Base-by-base conservation (phyloP, 1,140 invertebrate species). In the Vanessa atalanta region DNA sequence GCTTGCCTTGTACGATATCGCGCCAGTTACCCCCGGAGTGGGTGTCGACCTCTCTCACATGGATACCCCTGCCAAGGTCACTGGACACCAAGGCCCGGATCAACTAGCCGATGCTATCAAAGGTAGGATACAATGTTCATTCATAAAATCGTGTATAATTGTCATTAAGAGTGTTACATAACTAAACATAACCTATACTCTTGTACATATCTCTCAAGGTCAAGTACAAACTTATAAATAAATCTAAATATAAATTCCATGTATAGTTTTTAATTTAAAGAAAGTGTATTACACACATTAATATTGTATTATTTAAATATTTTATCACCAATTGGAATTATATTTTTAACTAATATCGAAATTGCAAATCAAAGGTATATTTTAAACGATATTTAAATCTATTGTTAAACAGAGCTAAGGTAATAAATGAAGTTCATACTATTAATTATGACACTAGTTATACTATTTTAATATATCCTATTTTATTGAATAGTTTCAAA, bases 31-130 rank as follows among this genome's bases (percentile, higher is more conserved):
- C 53, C 97, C 97, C 72, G 99, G 99, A 78, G 99, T 99, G 16
- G 98, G 98, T 73, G 98, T 98, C 76, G 99, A 99, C 95, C 94
- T 99, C 15, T 99, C 98, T 16, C 99, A 99, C 93, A 99, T 99
- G 85, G 96, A 99, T 82, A 98, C 98, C 23, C 94, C 94, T 47
- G 95, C 97, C 72, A 95, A 96, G 90, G 97, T 99, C 48, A 95
- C 94, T 68, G 98, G 97, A 48, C 97, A 95, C 91, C 95, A 96
- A 75, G 95, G 95, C 6, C 93, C 95, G 31, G 96, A 98, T 3
- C 94, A 97, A 82, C 93, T 99, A 47, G 87, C 88, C 8, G 92
- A 93, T 37, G 94, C 94, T 43, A 92, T 95, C 73, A 94, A 94
- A 95, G 91, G 95, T 95, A 80, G 71, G 5, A 5, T 12, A 15